Evolutionary conservation across 2,113 vertebrate genomes (phyloP).

Genomic region (Hippopotamus amphibius): DNA sequence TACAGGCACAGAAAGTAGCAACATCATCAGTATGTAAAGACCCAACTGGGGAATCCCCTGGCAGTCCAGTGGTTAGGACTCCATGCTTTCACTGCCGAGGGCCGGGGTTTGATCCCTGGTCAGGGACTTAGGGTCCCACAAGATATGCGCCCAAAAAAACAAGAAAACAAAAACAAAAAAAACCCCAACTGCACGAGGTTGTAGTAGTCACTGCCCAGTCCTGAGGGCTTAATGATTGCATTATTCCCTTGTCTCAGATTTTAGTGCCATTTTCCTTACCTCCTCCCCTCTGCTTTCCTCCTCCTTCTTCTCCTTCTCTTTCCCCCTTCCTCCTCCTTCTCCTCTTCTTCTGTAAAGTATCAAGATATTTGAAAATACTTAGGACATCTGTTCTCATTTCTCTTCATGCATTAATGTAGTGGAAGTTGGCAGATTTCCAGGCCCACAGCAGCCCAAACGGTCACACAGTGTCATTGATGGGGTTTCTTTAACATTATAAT

Average conservation of each 20-base stretch:
- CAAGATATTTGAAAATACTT: background rate
- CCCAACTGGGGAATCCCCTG: background rate
- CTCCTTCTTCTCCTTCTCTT: background rate
- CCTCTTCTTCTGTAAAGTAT: background rate
- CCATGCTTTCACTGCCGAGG: background rate
- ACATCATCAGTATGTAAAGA: background rate
- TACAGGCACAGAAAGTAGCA: background rate
- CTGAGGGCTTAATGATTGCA: background rate
- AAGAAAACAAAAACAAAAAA: background rate
- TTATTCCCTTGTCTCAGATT: background rate
- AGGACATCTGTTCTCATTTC: slow-evolving; percentile 26
- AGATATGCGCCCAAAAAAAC: background rate
- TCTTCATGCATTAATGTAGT: background rate
- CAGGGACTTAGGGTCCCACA: background rate
- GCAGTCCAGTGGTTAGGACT: background rate
- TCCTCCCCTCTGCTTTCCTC: background rate
- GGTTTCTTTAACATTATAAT: slow-evolving; percentile 2
- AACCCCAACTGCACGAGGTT: background rate
- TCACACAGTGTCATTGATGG: background rate
- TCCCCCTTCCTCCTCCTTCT: background rate
- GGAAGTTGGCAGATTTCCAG: background rate
- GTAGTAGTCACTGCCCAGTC: background rate
- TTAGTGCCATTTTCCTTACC: background rate
- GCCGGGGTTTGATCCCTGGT: background rate
- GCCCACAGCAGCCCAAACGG: background rate